Conservation (phyloP, 2,888 invertebrate species). For the Drosophila basisetae region DNA sequence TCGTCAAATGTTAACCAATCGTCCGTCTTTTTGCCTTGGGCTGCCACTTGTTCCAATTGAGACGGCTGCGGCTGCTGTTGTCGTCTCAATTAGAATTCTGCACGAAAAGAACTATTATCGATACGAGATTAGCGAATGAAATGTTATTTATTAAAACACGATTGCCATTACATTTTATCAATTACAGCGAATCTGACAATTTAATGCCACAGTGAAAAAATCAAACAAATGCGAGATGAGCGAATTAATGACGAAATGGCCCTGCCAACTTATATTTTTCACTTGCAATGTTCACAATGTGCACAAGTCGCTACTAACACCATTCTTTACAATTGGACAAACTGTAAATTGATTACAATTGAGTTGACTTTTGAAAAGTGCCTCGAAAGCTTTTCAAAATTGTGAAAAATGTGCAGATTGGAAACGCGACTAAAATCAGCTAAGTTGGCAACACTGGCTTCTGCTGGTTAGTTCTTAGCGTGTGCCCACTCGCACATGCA, state of each 20-base stretch:
- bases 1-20: slow-evolving; percentile 34
- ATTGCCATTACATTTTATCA: slow-evolving; percentile 16
- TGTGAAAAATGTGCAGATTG: slow-evolving; percentile 30
- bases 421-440: slow-evolving; percentile 10
- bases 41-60: slow-evolving; percentile 66
- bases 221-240: slow-evolving; percentile 54
- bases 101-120: slow-evolving; percentile 5
- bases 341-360: not conserved
- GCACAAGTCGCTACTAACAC: not conserved
- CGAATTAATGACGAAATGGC: slow-evolving; percentile 49
- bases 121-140: slow-evolving; percentile 9
- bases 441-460: slow-evolving; percentile 52
- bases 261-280: slow-evolving; percentile 51
- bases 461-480: slow-evolving; percentile 40
- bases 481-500: slow-evolving; percentile 37
- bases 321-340: not conserved
- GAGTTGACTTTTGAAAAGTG: not conserved
- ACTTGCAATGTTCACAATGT: not conserved
- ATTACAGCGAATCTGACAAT: slow-evolving; percentile 20
- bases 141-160: slow-evolving; percentile 17
- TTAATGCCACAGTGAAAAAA: slow-evolving; percentile 33
- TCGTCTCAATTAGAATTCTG: slow-evolving; percentile 40
- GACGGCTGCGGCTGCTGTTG: slow-evolving; percentile 43
- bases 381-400: not conserved
- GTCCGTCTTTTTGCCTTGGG: slow-evolving; percentile 59